Evolutionary conservation across 2,888 invertebrate genomes (phyloP), one percentile per base, ranked within the genome.

Genomic region (Corbicula japonica): DNA sequence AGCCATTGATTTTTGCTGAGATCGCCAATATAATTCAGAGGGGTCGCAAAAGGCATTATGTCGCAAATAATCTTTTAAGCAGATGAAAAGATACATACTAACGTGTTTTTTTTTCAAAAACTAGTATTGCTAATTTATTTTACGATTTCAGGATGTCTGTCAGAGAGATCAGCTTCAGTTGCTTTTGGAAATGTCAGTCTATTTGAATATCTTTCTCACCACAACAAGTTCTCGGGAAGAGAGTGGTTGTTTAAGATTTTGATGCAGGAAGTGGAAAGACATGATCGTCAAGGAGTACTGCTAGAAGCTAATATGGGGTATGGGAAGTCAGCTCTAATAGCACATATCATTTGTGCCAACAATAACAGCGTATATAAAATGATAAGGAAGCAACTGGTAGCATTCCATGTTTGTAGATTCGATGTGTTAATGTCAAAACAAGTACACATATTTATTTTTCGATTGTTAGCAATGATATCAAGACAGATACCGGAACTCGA

Each of bases 271-370:
- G n/a, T n/a, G n/a, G 21, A 44, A 12, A 34, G 28, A 1, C 15
- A 6, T 8, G 23, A 30, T 10, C 48, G 50, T 23, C 23, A 32
- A 18, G 63, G 63, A 18, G 21, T 65, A 1, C 21, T 65, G 2
- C 50, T 65, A 6, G 63, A 65, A 50, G 66, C 66, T 21, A 41
- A 34, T 23, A 66, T 66, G 66, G 66, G 66, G 35, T 66, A 66
- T 35, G 66, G 66, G 28, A 66, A 66, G 34, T 54, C 66, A 12
- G 66, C 66, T 21, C 10, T 66, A 6, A 35, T 52, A 18, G 52
- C 52, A 32, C 35, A 66, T 41, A 34, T 54, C 1, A 41, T 66
- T 18, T 66, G 66, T 41, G 50, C 66, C 35, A 26, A 21, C 12
- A 26, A 66, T 18, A 38, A 28, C 23, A 41, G 28, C 26, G 26